Evolutionary conservation across 2,888 invertebrate genomes (phyloP), one percentile per base, ranked within the genome.

Genomic region (Tipula lateralis): DNA sequence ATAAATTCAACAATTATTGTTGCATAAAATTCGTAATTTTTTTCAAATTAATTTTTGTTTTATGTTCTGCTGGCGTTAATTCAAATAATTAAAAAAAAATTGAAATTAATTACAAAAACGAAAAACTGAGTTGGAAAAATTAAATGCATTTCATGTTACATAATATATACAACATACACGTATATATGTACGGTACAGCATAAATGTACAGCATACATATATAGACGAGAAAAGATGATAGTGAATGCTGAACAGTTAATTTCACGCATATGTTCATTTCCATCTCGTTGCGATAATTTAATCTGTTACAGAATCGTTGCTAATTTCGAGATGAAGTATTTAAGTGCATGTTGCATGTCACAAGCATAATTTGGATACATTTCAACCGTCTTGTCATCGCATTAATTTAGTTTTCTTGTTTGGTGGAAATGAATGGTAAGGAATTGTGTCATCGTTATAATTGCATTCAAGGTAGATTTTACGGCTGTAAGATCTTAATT

Each of bases 21-120:
- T 66, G 66, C 66, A 66, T 66, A 66, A 66, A 66, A 66, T 24
- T 16, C 16, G 44, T 16, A 50, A 50, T 50, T 50, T 16, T n/a
- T 44, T 66, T 39, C 3, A 32, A 32, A 32, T 5, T 5, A 32
- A 32, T n/a, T 34, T 44, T 44, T n/a, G 2, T 44, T 44, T 50
- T n/a, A 50, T 50, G 44, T 66, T 66, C 24, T 66, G 66, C 66
- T 66, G 66, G 66, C 66, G 66, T 66, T 66, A 66, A 66, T 66
- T 66, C 66, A 66, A 66, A 66, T 66, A 66, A 66, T 66, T 66
- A 66, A 16, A 50, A 50, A 50, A 50, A 50, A 16, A 6, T 5
- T 16, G 16, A 50, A 50, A 50, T 16, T 16, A 5, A 16, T 2
- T 5, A 16, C 66, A 66, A 2, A 6, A 66, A 66, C 66, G 24